phyloP scores from a whole-genome alignment of 2,113 vertebrate species.

The Synodontis membranacea region DNA sequence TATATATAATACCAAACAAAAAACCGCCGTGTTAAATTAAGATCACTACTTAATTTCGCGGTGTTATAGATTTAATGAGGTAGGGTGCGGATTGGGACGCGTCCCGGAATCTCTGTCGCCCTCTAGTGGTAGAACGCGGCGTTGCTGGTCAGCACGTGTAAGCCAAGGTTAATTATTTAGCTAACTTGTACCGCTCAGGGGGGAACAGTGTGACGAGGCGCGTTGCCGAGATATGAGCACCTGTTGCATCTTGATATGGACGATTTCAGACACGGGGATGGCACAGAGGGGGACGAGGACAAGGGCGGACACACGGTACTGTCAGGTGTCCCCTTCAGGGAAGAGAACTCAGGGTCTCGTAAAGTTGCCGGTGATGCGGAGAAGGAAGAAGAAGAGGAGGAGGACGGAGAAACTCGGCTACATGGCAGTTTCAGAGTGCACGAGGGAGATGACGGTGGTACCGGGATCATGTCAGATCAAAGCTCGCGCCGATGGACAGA shows the following conservation, averaged over 20 bases:
- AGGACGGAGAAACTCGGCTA: constrained; percentile 2
- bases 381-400: constrained; percentile 5
- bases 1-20: no score
- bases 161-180: constrained; percentile 17
- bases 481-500: not conserved
- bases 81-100: not conserved
- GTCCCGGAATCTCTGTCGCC: not conserved
- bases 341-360: constrained; percentile 61
- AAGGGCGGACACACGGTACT: constrained; percentile 41
- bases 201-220: constrained; percentile 48
- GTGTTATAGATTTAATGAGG: not conserved
- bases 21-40: no score
- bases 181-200: constrained; percentile 51
- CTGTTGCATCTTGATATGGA: constrained; percentile 68
- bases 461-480: not conserved
- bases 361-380: constrained; percentile 60
- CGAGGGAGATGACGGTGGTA: constrained; percentile 27
- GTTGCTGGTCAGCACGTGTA: constrained; percentile 32
- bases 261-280: constrained; percentile 53
- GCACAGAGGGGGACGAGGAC: constrained; percentile 33
- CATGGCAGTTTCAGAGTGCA: not conserved
- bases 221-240: constrained; percentile 67
- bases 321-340: constrained; percentile 45
- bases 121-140: not conserved
- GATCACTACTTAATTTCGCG: no score